Evolutionary conservation across 2,888 invertebrate species (phyloP), one percentile per base, ranked within the genome.

Genomic region (Scaptomyza reducta): DNA sequence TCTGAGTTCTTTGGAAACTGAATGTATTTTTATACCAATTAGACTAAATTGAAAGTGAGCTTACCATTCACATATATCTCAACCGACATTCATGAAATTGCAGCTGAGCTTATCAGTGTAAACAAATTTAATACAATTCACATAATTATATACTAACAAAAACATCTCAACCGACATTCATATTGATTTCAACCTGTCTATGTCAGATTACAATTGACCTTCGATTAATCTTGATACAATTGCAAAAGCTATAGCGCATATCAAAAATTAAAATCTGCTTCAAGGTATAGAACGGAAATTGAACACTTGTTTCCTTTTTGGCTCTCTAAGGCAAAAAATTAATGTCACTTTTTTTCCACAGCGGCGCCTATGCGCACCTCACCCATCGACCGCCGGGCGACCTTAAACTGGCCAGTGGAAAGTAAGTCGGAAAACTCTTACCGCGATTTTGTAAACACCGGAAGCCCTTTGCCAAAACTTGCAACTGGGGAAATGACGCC

Each of bases 381-480:
- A 45, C 64, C 80, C 25, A 50, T 31, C 45, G 29, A n/a, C 9
- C 2, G 40, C 40, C 14, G 25, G 29, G 47, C 53, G 22, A 16
- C 9, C 27, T 75, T 71, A 79, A 63, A 54, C 10, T 61, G 62
- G 75, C 62, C 74, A 56, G 25, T 45, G 42, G 59, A 18, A 33
- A 47, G 41, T 25, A 41, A 22, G 41, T 46, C 56, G 25, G 42
- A 62, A 42, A 44, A 44, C 49, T 27, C 53, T 11, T 62, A 62
- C 46, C 56, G 57, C 18, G 35, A 71, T 45, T 50, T 61, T 38
- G n/a, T 38, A 29, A 58, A 46, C 33, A 69, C 51, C 84, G 84
- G 87, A 88, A 85, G 56, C 44, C 66, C 64, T 50, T 70, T 70
- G 74, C 79, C 88, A 41, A 88, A 84, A 70, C 55, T 62, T 31